Percentiles rank a stretch among this genome's conserved stretches.
Evolutionary conservation across 2,797 vertebrate species (phyloP).

Genomic region (Gadopsis marmoratus): DNA sequence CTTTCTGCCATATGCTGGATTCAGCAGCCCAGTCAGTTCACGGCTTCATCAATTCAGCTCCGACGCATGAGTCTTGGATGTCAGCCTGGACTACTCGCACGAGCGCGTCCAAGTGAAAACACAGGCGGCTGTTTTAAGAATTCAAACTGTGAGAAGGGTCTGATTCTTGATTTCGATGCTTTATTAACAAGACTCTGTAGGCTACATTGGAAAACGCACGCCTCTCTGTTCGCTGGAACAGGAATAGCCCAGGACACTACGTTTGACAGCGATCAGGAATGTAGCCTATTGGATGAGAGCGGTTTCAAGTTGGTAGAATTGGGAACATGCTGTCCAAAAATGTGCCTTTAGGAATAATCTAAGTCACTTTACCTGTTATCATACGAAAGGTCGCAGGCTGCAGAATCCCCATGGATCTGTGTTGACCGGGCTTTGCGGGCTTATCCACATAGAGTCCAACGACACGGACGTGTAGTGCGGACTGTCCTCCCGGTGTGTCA

Average conservation of each 20-base stretch:
- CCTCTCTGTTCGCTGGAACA: neutral
- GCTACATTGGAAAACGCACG: neutral
- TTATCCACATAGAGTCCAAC: slow-evolving; percentile 82
- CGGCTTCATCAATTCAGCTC: slow-evolving; percentile 53
- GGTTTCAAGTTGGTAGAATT: slow-evolving; percentile 60
- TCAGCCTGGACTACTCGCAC: slow-evolving; percentile 11
- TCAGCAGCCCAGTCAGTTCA: slow-evolving; percentile 48
- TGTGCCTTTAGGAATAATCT: slow-evolving; percentile 4
- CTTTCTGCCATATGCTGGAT: slow-evolving; percentile 65
- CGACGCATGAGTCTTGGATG: slow-evolving; percentile 4
- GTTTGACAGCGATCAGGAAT: slow-evolving; percentile 19
- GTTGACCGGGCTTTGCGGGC: slow-evolving; percentile 49
- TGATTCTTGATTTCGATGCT: slow-evolving; percentile 7
- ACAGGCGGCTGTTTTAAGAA: neutral
- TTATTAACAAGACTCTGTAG: slow-evolving; percentile 21
- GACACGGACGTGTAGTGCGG: slow-evolving; percentile 67
- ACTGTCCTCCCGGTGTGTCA: slow-evolving; percentile 77
- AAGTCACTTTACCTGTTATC: slow-evolving; percentile 72
- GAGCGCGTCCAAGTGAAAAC: slow-evolving; percentile 31
- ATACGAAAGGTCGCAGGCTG: slow-evolving; percentile 67
- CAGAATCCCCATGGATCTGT: slow-evolving; percentile 74
- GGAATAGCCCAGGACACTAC: neutral
- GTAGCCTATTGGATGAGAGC: slow-evolving; percentile 17
- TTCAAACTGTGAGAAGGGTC: neutral
- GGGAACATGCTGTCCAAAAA: slow-evolving; percentile 53